Conservation (phyloP, 2,113 vertebrate genomes). For the Psittacara wagleri region DNA sequence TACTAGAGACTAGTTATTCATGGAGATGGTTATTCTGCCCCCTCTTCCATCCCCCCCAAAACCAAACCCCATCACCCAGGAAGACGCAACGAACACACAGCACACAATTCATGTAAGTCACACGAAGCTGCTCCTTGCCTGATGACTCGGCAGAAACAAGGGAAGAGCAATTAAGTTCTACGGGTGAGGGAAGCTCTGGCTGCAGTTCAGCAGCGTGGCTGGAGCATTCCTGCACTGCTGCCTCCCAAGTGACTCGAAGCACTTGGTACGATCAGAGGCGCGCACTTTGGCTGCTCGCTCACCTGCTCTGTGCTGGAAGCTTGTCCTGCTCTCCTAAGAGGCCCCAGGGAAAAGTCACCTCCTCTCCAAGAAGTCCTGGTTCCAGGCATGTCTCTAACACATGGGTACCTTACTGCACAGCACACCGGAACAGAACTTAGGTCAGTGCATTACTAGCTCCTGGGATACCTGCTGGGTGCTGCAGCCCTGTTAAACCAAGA, state of each 20-base stretch:
- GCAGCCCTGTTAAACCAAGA: not conserved
- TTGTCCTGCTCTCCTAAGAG: not conserved
- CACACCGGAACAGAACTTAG: not conserved
- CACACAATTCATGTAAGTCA: rapidly evolving
- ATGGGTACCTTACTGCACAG: not conserved
- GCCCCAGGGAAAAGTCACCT: not conserved
- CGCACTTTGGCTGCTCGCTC: not conserved
- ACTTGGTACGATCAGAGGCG: rapidly evolving
- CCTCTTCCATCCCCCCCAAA: not conserved
- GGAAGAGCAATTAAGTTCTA: not conserved
- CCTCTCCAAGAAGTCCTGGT: not conserved
- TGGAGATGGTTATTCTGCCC: not conserved
- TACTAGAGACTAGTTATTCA: not conserved
- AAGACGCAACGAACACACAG: not conserved
- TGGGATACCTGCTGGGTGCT: not conserved
- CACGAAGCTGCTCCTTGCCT: not conserved
- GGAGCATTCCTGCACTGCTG: not conserved
- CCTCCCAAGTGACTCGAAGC: not conserved
- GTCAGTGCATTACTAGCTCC: not conserved
- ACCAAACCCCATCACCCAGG: not conserved
- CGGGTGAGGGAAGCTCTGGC: not conserved
- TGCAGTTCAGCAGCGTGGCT: rapidly evolving
- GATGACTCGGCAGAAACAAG: not conserved
- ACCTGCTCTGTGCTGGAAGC: not conserved
- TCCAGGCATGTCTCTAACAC: not conserved